Evolutionary conservation across 2,113 vertebrate genomes (phyloP), one percentile per base, ranked within the genome.

Genomic region (Paradoxurus hermaphroditus): DNA sequence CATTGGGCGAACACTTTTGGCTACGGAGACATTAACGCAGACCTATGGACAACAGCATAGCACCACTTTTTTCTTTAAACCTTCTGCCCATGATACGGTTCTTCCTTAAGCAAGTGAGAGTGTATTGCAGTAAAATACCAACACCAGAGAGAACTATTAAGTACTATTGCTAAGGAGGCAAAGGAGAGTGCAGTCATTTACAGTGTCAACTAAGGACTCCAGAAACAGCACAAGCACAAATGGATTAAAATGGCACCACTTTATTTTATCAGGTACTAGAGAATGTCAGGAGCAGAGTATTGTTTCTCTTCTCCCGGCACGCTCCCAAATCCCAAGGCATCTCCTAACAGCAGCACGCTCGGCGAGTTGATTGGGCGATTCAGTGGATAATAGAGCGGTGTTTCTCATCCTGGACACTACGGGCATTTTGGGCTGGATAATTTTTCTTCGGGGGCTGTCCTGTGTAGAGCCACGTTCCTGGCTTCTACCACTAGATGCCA

Each of bases 401-500:
- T n/a, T 85, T 82, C 53, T 65, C n/a, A 49, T 7, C 9, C 62
- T 27, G 1, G 0, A 31, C 51, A 27, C 19, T 11, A 29, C 3
- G 29, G 49, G 73, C 86, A 51, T 29, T 11, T 18, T 0, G 5
- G n/a, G 12, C 12, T 2, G 3, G 27, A 2, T 4, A 29, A 11
- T 5, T 90, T 73, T 5, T n/a, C 34, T 18, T 41, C 2, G 7
- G 51, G 65, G n/a, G n/a, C 68, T 7, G 1, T 14, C 2, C 82
- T 62, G 2, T 3, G 13, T 7, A 46, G 4, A 49, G 27, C 36
- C 78, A 92, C 39, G n/a, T 59, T 73, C 59, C 70, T 82, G 41
- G 36, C 15, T 87, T 86, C 68, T 59, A 39, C 72, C 84, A 95
- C 79, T 86, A 68, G 90, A 77, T 95, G 95, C 82, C 90, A 95